phyloP scores from a whole-genome alignment of 2,113 vertebrate species.

The Mus pahari region DNA sequence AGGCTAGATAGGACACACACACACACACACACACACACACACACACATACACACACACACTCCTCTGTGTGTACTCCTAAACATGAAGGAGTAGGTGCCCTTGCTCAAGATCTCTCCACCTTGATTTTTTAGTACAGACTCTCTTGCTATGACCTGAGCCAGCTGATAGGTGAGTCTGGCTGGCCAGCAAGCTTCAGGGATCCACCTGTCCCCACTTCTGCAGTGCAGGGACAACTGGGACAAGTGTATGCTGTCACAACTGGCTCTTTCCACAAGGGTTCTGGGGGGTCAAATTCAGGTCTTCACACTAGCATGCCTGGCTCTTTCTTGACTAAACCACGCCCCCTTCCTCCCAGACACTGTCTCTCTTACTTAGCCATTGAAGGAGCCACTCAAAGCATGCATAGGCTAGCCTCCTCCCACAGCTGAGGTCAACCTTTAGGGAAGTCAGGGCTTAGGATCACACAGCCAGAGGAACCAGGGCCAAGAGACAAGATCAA shows the following conservation, averaged over 20 bases:
- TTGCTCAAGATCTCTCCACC: not conserved
- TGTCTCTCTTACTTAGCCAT: not conserved
- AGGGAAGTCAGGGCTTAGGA: not conserved
- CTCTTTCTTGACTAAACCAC: not conserved
- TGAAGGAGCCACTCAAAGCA: not conserved
- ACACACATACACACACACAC: no score
- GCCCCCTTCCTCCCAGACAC: not conserved
- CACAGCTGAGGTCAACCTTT: not conserved
- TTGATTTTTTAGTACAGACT: not conserved
- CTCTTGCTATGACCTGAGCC: not conserved
- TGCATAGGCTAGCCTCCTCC: not conserved
- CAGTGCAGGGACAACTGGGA: not conserved
- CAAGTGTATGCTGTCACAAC: not conserved
- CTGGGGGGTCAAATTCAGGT: not conserved
- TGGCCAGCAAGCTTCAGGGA: not conserved
- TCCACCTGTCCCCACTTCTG: not conserved
- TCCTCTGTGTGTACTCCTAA: not conserved
- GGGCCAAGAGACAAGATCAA: not conserved
- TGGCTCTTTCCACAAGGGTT: not conserved
- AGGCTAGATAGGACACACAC: accelerated
- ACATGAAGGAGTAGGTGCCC: not conserved
- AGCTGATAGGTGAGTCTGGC: not conserved
- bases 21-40: no score
- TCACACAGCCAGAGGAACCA: not conserved
- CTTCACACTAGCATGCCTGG: not conserved